Conservation (phyloP, 2,797 vertebrate species). For the Petrocephalus sullivani region DNA sequence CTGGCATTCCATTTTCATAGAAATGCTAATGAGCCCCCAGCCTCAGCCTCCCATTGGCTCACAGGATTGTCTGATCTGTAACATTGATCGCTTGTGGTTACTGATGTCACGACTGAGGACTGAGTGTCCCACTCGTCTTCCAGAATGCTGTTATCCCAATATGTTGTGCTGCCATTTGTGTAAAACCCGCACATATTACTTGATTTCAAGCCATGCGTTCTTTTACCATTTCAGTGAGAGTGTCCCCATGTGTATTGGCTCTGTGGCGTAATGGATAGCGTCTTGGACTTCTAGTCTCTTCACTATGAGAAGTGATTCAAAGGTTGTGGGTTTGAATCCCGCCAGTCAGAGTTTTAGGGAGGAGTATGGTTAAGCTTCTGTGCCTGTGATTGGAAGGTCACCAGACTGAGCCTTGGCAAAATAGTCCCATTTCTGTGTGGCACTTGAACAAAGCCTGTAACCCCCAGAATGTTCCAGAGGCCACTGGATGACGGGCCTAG, state of each 20-base stretch:
- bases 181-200: background rate
- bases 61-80: background rate
- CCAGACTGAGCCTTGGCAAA: no score
- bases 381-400: background rate
- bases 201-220: background rate
- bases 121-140: background rate
- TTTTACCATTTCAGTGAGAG: background rate
- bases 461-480: background rate
- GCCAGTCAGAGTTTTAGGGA: slow-evolving; percentile 6
- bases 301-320: background rate
- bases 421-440: background rate
- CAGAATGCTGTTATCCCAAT: no score
- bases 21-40: background rate
- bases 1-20: background rate
- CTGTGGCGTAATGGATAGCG: slow-evolving; percentile 98
- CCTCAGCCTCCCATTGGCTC: background rate
- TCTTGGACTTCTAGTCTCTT: slow-evolving; percentile 83
- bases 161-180: background rate
- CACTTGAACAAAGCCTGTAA: background rate
- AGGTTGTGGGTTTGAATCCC: slow-evolving; percentile 35
- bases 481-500: background rate
- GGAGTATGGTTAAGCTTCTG: background rate
- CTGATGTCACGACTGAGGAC: background rate
- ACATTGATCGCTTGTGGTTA: background rate
- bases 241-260: slow-evolving; percentile 52